These are phyloP conservation scores for Eristalis arbustorum DNA, from an alignment of 2,888 invertebrate species.

Conservation along the genomic window DNA sequence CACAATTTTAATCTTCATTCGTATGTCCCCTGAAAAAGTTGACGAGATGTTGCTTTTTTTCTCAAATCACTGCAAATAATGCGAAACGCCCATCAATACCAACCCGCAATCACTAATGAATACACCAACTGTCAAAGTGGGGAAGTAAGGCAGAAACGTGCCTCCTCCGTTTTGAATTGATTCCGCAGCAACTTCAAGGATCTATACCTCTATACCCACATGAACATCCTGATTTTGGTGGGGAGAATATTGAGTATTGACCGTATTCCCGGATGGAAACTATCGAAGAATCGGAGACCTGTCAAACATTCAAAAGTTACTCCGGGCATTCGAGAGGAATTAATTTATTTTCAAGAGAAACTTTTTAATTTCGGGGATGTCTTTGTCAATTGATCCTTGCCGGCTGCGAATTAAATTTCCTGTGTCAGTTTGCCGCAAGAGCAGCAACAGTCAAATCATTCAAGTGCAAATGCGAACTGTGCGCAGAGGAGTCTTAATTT, in stretches of 20 bases:
- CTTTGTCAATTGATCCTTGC: slow-evolving; percentile 9
- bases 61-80: slow-evolving; percentile 11
- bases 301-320: slow-evolving; percentile 21
- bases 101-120: not conserved
- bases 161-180: not conserved
- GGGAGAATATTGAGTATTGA: not conserved
- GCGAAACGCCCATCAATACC: not conserved
- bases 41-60: not conserved
- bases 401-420: slow-evolving; percentile 10
- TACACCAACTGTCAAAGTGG: slow-evolving; percentile 12
- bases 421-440: slow-evolving; percentile 13
- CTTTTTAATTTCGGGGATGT: slow-evolving; percentile 14
- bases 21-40: not conserved
- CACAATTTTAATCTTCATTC: not conserved
- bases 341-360: slow-evolving; percentile 19
- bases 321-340: slow-evolving; percentile 6
- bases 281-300: slow-evolving; percentile 9
- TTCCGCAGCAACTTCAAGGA: not conserved
- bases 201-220: not conserved
- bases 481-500: not conserved
- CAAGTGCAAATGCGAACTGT: not conserved
- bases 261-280: slow-evolving; percentile 1
- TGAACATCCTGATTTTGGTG: not conserved
- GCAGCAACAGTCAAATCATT: not conserved
- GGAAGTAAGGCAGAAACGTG: not conserved